These are phyloP conservation scores for Catharus bicknelli DNA, from an alignment of 2,113 vertebrate genomes.

Conservation along the genomic window DNA sequence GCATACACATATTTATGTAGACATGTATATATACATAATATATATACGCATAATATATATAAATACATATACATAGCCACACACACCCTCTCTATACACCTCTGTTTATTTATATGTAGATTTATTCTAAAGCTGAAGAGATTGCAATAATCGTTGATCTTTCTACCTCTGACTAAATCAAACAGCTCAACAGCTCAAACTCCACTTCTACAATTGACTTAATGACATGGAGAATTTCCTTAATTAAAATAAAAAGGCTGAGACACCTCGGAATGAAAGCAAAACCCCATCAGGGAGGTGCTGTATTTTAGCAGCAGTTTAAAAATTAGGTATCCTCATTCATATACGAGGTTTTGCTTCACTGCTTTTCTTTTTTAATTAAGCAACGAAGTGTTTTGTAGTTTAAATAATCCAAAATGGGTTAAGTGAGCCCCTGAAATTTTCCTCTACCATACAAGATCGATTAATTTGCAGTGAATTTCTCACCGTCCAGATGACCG, in stretches of 20 bases:
- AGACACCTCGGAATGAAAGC: neutral
- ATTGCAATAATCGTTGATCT: conserved; percentile 1
- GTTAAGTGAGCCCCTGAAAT: neutral
- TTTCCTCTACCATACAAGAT: neutral
- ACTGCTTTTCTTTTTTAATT: neutral
- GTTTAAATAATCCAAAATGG: neutral
- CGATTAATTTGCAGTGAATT: neutral
- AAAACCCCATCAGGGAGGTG: neutral
- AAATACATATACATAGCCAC: neutral
- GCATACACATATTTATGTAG: neutral
- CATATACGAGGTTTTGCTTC: neutral
- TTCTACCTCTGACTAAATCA: neutral
- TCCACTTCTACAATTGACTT: neutral
- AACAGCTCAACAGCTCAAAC: neutral
- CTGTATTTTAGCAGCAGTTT: neutral
- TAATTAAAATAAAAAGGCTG: neutral
- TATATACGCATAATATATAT: neutral
- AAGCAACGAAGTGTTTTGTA: neutral
- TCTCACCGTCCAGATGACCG: neutral
- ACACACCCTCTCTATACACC: neutral
- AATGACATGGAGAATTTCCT: neutral
- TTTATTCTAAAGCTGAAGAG: neutral
- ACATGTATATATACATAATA: neutral
- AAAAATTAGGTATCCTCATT: neutral
- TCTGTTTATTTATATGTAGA: neutral